Conservation (phyloP, 2,888 invertebrate species). For the Sinelater perroti region DNA sequence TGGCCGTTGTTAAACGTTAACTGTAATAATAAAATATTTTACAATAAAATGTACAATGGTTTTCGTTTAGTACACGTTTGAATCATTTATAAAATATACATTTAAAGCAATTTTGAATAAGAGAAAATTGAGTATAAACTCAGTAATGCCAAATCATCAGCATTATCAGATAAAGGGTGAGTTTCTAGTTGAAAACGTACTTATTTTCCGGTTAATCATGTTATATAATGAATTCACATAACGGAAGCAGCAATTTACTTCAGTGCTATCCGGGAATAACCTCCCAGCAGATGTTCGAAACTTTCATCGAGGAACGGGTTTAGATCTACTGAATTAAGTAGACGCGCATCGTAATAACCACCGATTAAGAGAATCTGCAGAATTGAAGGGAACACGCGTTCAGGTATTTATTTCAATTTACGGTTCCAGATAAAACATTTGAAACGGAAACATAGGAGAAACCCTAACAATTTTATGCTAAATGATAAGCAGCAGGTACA, state of each 20-base stretch:
- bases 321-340: constrained; percentile 44
- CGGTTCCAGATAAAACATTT: constrained; percentile 15
- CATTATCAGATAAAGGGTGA: constrained; percentile 17
- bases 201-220: constrained; percentile 46
- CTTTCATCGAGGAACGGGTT: constrained; percentile 45
- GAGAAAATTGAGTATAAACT: constrained; percentile 7
- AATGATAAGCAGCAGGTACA: not conserved
- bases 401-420: constrained; percentile 40
- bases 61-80: too few species aligned
- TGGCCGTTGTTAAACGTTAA: too few species aligned
- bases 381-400: constrained; percentile 42
- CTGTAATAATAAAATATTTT: too few species aligned
- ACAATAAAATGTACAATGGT: too few species aligned
- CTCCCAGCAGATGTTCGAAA: constrained; percentile 44
- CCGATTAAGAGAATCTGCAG: constrained; percentile 40
- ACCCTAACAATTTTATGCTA: not conserved
- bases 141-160: too few species aligned
- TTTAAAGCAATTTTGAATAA: too few species aligned
- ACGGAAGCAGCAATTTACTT: constrained; percentile 47
- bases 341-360: constrained; percentile 40
- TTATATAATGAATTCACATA: constrained; percentile 48
- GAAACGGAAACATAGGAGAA: constrained; percentile 10
- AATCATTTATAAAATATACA: too few species aligned
- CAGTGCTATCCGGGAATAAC: constrained; percentile 47
- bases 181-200: constrained; percentile 17